A percentile compares a stretch with the other conserved stretches of the same genome.
Conservation (phyloP, 1,140 invertebrate species). For the Trinorchestia longiramus region DNA sequence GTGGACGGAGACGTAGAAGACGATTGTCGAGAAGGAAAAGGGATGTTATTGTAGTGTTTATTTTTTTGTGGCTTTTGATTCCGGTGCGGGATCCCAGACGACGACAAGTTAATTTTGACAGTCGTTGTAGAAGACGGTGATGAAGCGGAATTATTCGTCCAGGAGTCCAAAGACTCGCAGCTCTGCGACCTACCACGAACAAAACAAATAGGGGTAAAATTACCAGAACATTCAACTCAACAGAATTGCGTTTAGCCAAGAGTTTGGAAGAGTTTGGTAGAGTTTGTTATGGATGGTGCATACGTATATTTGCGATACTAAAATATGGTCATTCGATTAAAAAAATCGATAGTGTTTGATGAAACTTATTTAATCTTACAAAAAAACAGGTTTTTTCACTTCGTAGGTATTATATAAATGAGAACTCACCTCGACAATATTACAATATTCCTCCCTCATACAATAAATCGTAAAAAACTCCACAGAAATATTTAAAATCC, state of each 20-base stretch:
- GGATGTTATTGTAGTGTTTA: conserved; percentile 32
- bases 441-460: too few species aligned
- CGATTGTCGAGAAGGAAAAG: neutral
- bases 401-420: too few species aligned
- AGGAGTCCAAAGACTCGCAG: conserved; percentile 26
- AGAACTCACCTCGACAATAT: too few species aligned
- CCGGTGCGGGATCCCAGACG: neutral
- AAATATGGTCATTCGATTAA: neutral
- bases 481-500: too few species aligned
- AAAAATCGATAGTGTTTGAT: neutral
- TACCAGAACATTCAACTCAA: neutral
- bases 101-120: conserved; percentile 21
- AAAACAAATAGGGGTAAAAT: neutral
- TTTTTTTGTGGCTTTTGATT: neutral
- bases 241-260: neutral
- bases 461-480: too few species aligned
- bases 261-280: neutral
- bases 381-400: too few species aligned
- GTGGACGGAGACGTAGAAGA: neutral
- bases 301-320: neutral
- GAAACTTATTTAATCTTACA: too few species aligned
- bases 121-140: neutral
- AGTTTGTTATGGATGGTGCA: neutral
- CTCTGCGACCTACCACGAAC: neutral
- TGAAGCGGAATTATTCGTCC: neutral